These are phyloP conservation scores for Cremastobaeus sp. DNA, from an alignment of 2,888 invertebrate genomes.

Conservation along the genomic window DNA sequence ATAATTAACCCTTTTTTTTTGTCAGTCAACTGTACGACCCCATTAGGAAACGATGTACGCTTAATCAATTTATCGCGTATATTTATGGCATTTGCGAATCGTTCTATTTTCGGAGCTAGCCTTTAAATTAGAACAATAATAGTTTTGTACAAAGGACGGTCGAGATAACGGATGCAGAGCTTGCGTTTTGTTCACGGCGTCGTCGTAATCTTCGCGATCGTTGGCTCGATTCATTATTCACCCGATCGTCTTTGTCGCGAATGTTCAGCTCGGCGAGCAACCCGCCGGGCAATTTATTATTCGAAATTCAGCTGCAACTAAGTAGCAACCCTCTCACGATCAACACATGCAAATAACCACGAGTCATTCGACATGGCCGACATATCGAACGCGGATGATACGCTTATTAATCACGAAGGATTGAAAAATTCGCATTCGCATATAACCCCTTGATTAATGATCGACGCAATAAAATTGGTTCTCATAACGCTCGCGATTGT, in stretches of 20 bases:
- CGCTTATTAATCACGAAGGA: slow-evolving; percentile 7
- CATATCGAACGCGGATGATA: slow-evolving; percentile 16
- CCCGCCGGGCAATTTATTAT: slow-evolving; percentile 13
- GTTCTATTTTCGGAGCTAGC: slow-evolving; percentile 44
- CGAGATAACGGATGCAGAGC: slow-evolving; percentile 39
- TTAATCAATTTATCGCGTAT: slow-evolving; percentile 41
- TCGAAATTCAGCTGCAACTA: background rate
- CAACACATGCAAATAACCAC: background rate
- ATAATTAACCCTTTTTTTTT: slow-evolving; percentile 49
- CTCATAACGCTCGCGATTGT: no score
- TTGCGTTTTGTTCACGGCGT: no score
- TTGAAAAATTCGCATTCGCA: background rate
- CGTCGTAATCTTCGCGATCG: no score
- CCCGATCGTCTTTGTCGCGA: no score
- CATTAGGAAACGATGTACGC: slow-evolving; percentile 32
- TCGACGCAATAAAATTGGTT: background rate
- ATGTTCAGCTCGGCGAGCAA: no score
- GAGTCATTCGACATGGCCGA: slow-evolving; percentile 8
- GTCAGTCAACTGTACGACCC: slow-evolving; percentile 35
- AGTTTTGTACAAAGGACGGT: slow-evolving; percentile 27
- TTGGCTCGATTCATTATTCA: no score
- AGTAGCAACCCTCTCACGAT: slow-evolving; percentile 14
- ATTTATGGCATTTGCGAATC: slow-evolving; percentile 49
- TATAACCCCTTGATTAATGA: slow-evolving; percentile 10
- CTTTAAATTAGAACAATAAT: slow-evolving; percentile 51